Conservation (phyloP, 1,140 invertebrate species). For the Spodoptera litura region DNA sequence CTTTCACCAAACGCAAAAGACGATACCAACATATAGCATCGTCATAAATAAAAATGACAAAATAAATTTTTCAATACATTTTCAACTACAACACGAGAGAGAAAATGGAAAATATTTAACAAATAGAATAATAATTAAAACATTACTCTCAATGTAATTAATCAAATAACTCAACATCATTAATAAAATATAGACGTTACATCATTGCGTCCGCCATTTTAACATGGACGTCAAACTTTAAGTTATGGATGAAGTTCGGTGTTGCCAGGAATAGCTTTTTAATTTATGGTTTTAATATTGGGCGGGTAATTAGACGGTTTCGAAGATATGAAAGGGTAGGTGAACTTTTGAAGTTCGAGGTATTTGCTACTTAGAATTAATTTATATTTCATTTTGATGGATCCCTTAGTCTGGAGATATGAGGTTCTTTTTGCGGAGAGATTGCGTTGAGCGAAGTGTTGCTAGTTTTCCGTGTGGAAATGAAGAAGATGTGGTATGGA, state of each 20-base stretch:
- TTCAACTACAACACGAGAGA: too few relatives aligned
- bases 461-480: too few relatives aligned
- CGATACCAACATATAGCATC: too few relatives aligned
- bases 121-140: neutral
- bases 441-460: too few relatives aligned
- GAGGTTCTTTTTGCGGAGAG: too few relatives aligned
- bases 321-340: neutral
- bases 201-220: neutral
- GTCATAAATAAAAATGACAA: too few relatives aligned
- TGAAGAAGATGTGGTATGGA: too few relatives aligned
- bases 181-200: neutral
- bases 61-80: too few relatives aligned
- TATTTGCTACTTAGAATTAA: neutral
- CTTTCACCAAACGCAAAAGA: too few relatives aligned
- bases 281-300: constrained; percentile 17
- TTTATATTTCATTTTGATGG: too few relatives aligned
- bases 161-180: neutral
- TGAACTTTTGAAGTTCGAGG: neutral
- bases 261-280: constrained; percentile 4
- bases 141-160: neutral
- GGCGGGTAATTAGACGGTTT: neutral
- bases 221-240: constrained; percentile 1
- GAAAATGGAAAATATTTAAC: too few relatives aligned
- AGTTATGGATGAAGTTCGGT: constrained; percentile 5
- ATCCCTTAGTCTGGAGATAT: too few relatives aligned